Conservation (phyloP, 2,888 invertebrate genomes). For the Syrista parreyssii region DNA sequence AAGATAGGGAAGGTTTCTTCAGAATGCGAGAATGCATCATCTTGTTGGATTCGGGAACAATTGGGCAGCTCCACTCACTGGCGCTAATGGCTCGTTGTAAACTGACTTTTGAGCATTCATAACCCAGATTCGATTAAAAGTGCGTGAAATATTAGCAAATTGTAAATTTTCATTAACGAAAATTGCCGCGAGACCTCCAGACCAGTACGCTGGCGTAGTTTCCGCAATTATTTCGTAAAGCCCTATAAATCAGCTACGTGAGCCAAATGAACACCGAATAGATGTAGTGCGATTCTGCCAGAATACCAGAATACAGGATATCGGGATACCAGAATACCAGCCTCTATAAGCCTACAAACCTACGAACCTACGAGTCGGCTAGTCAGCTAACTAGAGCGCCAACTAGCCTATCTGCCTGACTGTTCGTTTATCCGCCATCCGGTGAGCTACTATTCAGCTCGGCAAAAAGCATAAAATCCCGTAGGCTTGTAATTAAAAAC, state of each 20-base stretch:
- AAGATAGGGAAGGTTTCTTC: no score
- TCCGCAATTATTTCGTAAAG: conserved; percentile 49
- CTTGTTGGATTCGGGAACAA: no score
- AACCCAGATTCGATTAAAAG: neutral
- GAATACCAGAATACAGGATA: neutral
- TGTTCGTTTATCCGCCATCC: neutral
- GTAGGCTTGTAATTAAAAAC: conserved; percentile 36
- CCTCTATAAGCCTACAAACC: no score
- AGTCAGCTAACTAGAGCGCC: no score
- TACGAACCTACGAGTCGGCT: no score
- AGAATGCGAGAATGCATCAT: no score
- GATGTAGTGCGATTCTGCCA: conserved; percentile 5
- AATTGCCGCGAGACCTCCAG: conserved; percentile 44
- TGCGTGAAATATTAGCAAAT: neutral
- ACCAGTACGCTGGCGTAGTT: conserved; percentile 21
- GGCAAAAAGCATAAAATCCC: neutral
- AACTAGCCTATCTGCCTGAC: no score
- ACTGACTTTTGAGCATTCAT: no score
- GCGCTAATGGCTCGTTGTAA: no score
- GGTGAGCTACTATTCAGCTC: neutral
- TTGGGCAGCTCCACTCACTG: no score
- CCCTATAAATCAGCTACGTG: conserved; percentile 49
- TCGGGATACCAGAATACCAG: no score
- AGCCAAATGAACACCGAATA: conserved; percentile 40
- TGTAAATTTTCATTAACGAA: conserved; percentile 55